Base-by-base conservation (phyloP, 2,113 vertebrate species). In the Oncorhynchus gorbuscha region DNA sequence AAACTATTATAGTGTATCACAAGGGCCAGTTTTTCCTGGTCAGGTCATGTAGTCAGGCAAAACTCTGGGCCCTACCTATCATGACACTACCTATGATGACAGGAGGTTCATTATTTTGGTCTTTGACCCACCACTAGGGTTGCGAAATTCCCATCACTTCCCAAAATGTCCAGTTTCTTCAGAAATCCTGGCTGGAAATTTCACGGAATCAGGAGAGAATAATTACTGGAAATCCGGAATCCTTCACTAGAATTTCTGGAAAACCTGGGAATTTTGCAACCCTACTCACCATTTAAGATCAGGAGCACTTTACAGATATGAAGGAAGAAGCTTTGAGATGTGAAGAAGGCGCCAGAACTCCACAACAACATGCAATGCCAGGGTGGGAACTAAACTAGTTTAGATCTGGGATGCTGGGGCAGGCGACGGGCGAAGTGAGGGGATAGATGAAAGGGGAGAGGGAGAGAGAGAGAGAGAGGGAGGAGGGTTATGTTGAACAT, bases 401-500 rank as follows among this genome's bases (percentile, higher is more conserved):
- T 39, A 73, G 72, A 78, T 67, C 26, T 61, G 72, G 58, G 58
- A 62, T 74, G 69, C 22, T 14, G 14, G 26, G 26, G 65, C 26
- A 30, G 12, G 26, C 65, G 14, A 6, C 13, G 65, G 26, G 65
- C 3, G 20, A 35, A 49, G 66, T 28, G 61, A 71, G 4, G 55
- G 76, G 70, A 16, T 64, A 69, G 58, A 26, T 24, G 22, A 65
- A 83, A 55, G 72, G 5, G n/a, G 30, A 59, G 67, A 20, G 51
- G 66, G 64, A 32, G 65, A 30, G 6, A 61, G 71, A 18, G 30
- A 61, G 30, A 61, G 16, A 79, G 58, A 9, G 39, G 76, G 81
- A 76, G 65, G 67, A 35, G 79, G 78, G 72, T 81, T 75, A 69
- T 90, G 87, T 88, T 83, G 71, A 61, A 86, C 84, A 81, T 88